Base-by-base conservation (phyloP, 2,113 vertebrate species). In the Fregetta grallaria region DNA sequence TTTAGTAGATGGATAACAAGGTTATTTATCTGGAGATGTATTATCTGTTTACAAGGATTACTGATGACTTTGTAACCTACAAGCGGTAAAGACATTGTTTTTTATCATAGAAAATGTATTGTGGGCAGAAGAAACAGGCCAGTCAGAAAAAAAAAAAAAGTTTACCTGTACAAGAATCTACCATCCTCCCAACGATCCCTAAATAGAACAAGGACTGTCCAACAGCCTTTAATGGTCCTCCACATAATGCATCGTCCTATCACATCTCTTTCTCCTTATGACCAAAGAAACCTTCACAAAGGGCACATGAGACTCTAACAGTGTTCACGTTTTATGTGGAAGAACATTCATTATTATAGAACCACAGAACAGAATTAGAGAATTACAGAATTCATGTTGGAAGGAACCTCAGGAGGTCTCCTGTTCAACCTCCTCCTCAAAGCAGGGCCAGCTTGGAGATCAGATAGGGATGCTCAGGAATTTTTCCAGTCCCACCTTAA, bases 11-110 rank as follows among this genome's bases (percentile, higher is more conserved):
- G 40, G 70, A 52, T 92, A 91, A 84, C 61, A 77, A 81, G 67
- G 61, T 68, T 91, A 65, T 92, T 92, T 88, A 94, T 23, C 52
- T 84, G 65, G 68, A 88, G 72, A 94, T 84, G 27, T 84, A 84
- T 92, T 92, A 58, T 42, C 61, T 97, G 25, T 95, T 91, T 94
- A 88, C 59, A 94, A 68, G 13, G 17, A 27, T 56, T 92, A 65
- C 44, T 67, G 83, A 94, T 84, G 79, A 92, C 80, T 89, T 92
- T 72, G 61, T 75, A 85, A 93, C 40, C 15, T 72, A 18, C 5
- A 58, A 74, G 32, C 3, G 1, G 12, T 45, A 77, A 66, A 72
- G 50, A 44, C 44, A 72, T 71, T 0, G 56, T 56, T 92, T 95
- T 88, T 88, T 78, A 49, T 68, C 61, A 65, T 25, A 78, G 44